phyloP scores from a whole-genome alignment of 64 coral and sea anemone species.

The Pachyseris speciosa region DNA sequence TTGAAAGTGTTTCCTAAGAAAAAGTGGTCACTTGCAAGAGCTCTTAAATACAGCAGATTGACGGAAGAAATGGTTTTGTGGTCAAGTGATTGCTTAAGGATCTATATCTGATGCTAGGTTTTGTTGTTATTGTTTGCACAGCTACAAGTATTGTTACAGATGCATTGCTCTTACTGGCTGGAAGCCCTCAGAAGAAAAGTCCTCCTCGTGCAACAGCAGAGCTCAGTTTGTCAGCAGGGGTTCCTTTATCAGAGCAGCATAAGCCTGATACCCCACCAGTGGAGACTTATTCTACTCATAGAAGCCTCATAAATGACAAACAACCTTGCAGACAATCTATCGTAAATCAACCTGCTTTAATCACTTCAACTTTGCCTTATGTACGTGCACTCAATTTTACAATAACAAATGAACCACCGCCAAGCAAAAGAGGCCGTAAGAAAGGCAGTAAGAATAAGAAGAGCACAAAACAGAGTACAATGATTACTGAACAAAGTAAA shows the following conservation, averaged over 20 bases:
- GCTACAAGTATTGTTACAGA: conserved; percentile 53
- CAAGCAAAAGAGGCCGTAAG: neutral
- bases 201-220: neutral
- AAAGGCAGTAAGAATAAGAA: neutral
- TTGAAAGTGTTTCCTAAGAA: too few species aligned
- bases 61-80: too few species aligned
- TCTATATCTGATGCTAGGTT: neutral
- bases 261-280: neutral
- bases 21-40: too few species aligned
- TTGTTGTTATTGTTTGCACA: too few species aligned
- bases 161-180: conserved; percentile 52
- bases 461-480: neutral
- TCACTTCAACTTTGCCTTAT: conserved; percentile 26
- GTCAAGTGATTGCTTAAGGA: too few species aligned
- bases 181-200: conserved; percentile 42
- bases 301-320: neutral
- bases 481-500: neutral
- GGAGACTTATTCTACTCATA: neutral
- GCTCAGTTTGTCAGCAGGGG: neutral
- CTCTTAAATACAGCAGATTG: too few species aligned
- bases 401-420: neutral
- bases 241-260: neutral
- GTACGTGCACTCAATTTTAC: conserved; percentile 32
- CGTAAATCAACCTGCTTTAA: neutral
- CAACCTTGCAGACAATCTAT: neutral